phyloP scores from a whole-genome alignment of 2,113 vertebrate species.

The Hylia prasina region DNA sequence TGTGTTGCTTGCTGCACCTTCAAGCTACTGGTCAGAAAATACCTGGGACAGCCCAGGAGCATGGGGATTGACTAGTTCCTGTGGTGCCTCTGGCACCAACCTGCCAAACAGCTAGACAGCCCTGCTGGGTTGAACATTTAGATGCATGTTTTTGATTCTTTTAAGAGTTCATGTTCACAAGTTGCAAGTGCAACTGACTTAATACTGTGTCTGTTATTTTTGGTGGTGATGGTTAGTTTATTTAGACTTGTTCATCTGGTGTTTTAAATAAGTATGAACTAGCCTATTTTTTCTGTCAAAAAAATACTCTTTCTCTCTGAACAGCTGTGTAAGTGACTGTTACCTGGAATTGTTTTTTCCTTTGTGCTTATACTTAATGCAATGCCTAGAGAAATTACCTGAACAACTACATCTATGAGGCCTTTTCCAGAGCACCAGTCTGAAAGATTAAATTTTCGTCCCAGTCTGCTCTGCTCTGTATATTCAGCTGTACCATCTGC shows the following conservation, averaged over 20 bases:
- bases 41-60: background rate
- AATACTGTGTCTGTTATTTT: background rate
- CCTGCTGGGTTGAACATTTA: background rate
- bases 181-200: background rate
- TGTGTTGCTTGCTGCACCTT: background rate
- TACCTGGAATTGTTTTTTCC: slow-evolving; percentile 39
- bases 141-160: background rate
- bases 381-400: background rate
- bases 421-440: slow-evolving; percentile 34
- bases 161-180: background rate
- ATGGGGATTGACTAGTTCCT: background rate
- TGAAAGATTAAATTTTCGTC: background rate
- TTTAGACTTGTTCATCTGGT: background rate
- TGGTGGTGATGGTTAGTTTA: background rate
- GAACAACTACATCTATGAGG: background rate
- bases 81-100: background rate
- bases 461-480: background rate
- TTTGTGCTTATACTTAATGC: slow-evolving; percentile 5
- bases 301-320: background rate
- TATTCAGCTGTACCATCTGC: background rate
- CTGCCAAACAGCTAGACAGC: background rate
- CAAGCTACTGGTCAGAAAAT: background rate
- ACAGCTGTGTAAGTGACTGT: slow-evolving; percentile 18
- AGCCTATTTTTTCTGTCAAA: background rate
- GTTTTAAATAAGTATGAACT: background rate